Evolutionary conservation across 1,140 invertebrate genomes (phyloP), one percentile per base, ranked within the genome.

Genomic region (Bombus soroeensis): DNA sequence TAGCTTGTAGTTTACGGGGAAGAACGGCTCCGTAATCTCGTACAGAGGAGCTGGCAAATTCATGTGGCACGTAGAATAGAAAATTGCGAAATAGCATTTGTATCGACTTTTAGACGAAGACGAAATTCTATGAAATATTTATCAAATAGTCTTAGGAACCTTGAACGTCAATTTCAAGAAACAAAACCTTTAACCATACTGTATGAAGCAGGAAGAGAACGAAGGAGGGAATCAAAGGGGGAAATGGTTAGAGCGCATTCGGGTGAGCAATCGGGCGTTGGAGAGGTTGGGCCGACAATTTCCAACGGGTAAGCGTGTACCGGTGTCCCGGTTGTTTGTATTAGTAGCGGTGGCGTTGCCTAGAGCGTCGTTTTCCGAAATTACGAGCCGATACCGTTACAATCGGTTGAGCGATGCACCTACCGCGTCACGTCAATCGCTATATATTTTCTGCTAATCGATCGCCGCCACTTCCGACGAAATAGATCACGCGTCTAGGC

Each of bases 361-460:
- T 47, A 73, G 78, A 89, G 89, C 89, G 73, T 87, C 85, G 89
- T 89, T 90, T 90, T 85, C 89, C 88, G 74, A 90, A 90, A 90
- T 90, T 89, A 89, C 88, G 89, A 89, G 72, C 86, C 88, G 89
- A 90, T 90, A 90, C 81, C 88, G 88, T 90, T 87, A 89, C 89
- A 87, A 85, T 83, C 88, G 88, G 81, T 87, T 87, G 88, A 87
- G 85, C 89, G 88, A 87, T 89, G 88, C 86, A 84, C 85, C 59
- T 85, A 78, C 83, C 77, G 83, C 81, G 81, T 86, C 88, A 89
- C 89, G 89, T 89, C 85, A 87, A 89, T 90, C 89, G 85, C 87
- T 90, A 84, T 90, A 90, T 87, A 89, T 89, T 87, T 83, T 90
- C 89, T 47, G 64, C 85, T 87, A 90, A 90, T 90, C 89, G 88